phyloP scores from a whole-genome alignment of 2,797 vertebrate species.

The Bradypodion ventrale region DNA sequence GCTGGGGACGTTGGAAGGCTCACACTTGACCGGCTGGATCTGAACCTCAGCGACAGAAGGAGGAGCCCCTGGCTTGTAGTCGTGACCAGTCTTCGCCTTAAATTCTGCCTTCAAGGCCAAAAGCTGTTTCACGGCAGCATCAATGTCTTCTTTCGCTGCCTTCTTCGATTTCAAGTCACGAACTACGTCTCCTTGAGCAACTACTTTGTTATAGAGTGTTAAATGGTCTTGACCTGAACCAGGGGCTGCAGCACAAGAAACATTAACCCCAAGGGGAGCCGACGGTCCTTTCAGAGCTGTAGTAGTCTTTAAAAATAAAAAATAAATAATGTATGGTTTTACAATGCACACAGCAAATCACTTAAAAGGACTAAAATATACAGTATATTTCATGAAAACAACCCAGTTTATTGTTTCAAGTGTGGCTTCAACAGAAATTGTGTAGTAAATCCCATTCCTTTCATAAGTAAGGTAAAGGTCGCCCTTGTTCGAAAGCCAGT shows the following conservation, averaged over 20 bases:
- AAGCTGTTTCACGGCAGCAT: conserved; percentile 87
- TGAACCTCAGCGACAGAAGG: conserved; percentile 41
- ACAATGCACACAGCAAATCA: background rate
- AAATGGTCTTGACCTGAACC: conserved; percentile 54
- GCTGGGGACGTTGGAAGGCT: conserved; percentile 12
- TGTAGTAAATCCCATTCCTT: background rate
- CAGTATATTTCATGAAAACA: background rate
- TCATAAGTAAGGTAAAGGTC: background rate
- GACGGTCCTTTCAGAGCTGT: conserved; percentile 60
- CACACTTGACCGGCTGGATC: conserved; percentile 38
- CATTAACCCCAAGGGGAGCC: conserved; percentile 17
- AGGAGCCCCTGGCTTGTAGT: conserved; percentile 85
- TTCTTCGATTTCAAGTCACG: conserved; percentile 88
- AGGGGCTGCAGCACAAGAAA: conserved; percentile 33
- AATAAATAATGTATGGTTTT: background rate
- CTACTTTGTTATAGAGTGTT: conserved; percentile 80
- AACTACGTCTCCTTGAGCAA: conserved; percentile 86
- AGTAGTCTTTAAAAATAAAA: conserved; percentile 49
- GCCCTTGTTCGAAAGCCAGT: no score
- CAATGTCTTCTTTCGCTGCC: conserved; percentile 88
- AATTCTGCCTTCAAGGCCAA: conserved; percentile 86
- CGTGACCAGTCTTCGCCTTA: conserved; percentile 87
- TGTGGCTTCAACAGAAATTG: background rate
- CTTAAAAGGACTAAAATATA: background rate
- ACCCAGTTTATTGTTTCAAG: background rate